These are phyloP conservation scores for Morpho helenor DNA, from an alignment of 2,888 invertebrate genomes.

Conservation along the genomic window DNA sequence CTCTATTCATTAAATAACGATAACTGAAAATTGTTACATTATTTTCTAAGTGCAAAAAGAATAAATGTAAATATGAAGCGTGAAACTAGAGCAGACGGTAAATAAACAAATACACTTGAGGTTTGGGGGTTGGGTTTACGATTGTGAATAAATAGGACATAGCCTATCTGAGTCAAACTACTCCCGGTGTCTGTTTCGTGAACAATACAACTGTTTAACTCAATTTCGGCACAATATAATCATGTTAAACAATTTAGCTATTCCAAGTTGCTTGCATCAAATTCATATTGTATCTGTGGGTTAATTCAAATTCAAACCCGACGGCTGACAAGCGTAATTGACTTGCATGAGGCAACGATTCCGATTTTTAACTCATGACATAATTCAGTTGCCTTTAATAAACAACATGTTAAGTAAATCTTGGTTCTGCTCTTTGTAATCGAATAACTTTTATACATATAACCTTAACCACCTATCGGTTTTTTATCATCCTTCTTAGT, in stretches of 20 bases:
- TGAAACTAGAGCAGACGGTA: constrained; percentile 1
- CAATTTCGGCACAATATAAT: constrained; percentile 54
- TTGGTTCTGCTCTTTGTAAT: too few species aligned
- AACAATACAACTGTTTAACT: constrained; percentile 52
- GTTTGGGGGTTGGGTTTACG: constrained; percentile 5
- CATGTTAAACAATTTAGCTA: constrained; percentile 54
- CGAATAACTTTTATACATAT: too few species aligned
- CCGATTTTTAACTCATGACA: constrained; percentile 45
- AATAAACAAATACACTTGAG: constrained; percentile 2
- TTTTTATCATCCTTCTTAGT: too few species aligned
- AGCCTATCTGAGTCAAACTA: constrained; percentile 5
- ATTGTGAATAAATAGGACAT: constrained; percentile 8
- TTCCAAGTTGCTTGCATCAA: constrained; percentile 54
- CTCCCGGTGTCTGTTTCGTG: constrained; percentile 11
- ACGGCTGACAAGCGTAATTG: constrained; percentile 73
- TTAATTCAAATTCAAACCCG: constrained; percentile 56
- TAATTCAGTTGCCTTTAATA: neutral
- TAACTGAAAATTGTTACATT: too few species aligned
- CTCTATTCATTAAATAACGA: too few species aligned
- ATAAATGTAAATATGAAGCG: neutral
- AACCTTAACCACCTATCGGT: too few species aligned
- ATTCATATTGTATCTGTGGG: constrained; percentile 67
- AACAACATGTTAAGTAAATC: too few species aligned
- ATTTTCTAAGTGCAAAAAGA: too few species aligned
- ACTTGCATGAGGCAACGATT: constrained; percentile 70